Base-by-base conservation (phyloP, 2,888 invertebrate genomes). In the Iphiclides podalirius region DNA sequence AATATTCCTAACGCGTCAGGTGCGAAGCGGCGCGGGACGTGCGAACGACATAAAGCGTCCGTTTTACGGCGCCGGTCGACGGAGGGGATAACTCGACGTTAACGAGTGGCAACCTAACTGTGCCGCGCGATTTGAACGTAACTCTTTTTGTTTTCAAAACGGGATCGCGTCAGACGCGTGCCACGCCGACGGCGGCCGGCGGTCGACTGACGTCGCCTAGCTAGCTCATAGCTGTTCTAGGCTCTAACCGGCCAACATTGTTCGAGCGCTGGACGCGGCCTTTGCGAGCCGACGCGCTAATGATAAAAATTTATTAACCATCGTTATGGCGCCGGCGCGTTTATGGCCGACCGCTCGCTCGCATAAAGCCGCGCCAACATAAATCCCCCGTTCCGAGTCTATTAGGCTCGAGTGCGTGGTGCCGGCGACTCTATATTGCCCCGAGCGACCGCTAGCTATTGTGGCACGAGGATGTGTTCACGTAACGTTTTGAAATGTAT, bases 401-500 rank as follows among this genome's bases (percentile, higher is more conserved):
- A 90, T 90, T 90, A 90, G 90, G 89, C 89, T 91, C 90, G 89
- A 92, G 92, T 64, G 72, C 72, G 73, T 68, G 57, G n/a, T n/a
- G 61, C 63, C 54, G 62, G 61, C 59, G 58, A 52, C 53, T n/a
- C n/a, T 57, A 64, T 49, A 52, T 70, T 67, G 70, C 68, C 63
- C 26, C 13, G n/a, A 16, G 20, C 8, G 20, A 2, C 16, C n/a
- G n/a, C n/a, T n/a, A n/a, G 58, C 64, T 71, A 63, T 70, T 72
- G 61, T 63, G 67, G 70, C 69, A 67, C 68, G 12, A 17, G 2
- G 20, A 67, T 50, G 55, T 57, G 55, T 57, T 23, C 53, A 60
- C 13, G 33, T 36, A 11, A 14, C 9, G 9, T 26, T 35, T 14
- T 15, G 12, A 23, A 36, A 7, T n/a, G 8, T 4, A 26, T 44